Evolutionary conservation across 1,140 invertebrate genomes (phyloP).

Genomic region (Macrotrachela quadricornifera): DNA sequence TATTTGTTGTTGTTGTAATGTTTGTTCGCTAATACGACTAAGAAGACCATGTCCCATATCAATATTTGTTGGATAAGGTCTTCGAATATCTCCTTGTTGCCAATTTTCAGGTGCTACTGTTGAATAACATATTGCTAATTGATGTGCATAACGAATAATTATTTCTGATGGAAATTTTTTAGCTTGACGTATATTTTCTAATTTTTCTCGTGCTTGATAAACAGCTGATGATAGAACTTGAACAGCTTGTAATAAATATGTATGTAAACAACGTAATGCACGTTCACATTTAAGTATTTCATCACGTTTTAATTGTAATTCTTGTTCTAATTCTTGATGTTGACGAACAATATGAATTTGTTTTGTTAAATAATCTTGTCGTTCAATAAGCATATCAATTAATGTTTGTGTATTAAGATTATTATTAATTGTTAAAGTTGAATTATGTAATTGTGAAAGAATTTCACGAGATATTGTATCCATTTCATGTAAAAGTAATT

Average conservation of each 20-base stretch:
- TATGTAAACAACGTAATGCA: background rate
- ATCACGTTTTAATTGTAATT: background rate
- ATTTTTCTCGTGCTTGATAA: constrained; percentile 2
- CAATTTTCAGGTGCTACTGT: constrained; percentile 4
- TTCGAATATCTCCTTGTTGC: background rate
- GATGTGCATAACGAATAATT: constrained; percentile 4
- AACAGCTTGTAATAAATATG: constrained; percentile 5
- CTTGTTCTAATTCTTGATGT: no score
- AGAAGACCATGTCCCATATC: constrained; percentile 4
- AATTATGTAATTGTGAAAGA: no score
- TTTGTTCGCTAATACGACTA: background rate
- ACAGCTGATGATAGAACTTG: constrained; percentile 6
- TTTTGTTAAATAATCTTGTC: no score
- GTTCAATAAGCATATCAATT: no score
- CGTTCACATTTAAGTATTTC: background rate
- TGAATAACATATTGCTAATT: background rate
- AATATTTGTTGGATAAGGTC: constrained; percentile 6
- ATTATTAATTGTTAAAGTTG: no score
- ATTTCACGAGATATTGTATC: no score
- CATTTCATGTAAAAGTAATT: no score
- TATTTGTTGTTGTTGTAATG: no score
- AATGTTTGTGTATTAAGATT: no score
- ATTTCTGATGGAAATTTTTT: background rate
- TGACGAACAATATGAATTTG: no score
- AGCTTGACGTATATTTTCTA: constrained; percentile 2